Percentiles rank a stretch among this genome's conserved stretches.
phyloP scores from a whole-genome alignment of 1,140 invertebrate genomes.

The Ephestia elutella region DNA sequence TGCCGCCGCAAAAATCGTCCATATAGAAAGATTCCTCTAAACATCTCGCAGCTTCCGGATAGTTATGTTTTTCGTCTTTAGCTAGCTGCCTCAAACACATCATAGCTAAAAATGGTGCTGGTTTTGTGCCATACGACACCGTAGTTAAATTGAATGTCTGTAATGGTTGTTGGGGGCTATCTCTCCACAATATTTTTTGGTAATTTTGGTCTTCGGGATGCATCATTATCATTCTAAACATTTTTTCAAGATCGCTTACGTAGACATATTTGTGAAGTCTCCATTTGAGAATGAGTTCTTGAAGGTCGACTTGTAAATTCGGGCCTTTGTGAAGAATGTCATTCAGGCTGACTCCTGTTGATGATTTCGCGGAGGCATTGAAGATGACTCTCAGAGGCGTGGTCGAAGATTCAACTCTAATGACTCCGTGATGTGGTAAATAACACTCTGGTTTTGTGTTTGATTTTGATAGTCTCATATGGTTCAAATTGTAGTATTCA shows the following conservation, averaged over 20 bases:
- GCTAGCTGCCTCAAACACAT: too few relatives aligned
- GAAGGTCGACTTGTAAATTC: slow-evolving; percentile 4
- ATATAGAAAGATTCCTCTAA: too few relatives aligned
- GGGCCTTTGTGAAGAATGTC: neutral
- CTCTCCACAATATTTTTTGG: too few relatives aligned
- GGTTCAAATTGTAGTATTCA: neutral
- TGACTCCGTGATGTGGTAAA: neutral
- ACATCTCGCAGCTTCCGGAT: too few relatives aligned
- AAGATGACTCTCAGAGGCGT: slow-evolving; percentile 1
- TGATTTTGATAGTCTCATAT: neutral
- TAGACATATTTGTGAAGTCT: neutral
- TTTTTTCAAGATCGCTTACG: neutral
- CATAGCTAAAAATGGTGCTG: too few relatives aligned
- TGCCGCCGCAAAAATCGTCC: too few relatives aligned
- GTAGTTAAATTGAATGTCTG: too few relatives aligned
- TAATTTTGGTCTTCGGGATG: too few relatives aligned
- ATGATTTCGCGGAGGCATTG: neutral
- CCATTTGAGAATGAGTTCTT: neutral
- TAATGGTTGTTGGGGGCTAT: too few relatives aligned
- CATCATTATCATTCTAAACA: too few relatives aligned
- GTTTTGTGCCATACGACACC: too few relatives aligned
- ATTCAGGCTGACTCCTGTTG: neutral
- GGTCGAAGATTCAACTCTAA: neutral
- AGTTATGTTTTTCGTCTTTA: too few relatives aligned
- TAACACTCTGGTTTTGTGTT: neutral